phyloP scores from a whole-genome alignment of 2,888 invertebrate species.

The Eremobia ochroleuca region DNA sequence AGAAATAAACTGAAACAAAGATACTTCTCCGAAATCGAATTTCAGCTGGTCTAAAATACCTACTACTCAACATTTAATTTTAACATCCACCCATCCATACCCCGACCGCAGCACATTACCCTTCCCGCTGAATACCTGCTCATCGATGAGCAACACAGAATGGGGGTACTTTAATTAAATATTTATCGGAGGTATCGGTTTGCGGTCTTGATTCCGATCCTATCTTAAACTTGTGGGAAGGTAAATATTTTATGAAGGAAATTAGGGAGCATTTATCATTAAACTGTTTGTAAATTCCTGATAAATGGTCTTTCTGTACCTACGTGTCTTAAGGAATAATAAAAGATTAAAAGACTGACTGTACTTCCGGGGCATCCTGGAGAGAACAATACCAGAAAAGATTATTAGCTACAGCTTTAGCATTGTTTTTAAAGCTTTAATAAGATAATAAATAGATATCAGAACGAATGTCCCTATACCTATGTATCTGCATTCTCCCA shows the following conservation, averaged over 20 bases:
- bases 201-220: slow-evolving; percentile 20
- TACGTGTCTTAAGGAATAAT: not conserved
- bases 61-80: not conserved
- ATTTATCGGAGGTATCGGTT: slow-evolving; percentile 39
- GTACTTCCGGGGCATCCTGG: too few species aligned
- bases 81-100: slow-evolving; percentile 35
- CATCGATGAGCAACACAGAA: slow-evolving; percentile 25
- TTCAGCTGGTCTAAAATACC: not conserved
- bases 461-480: not conserved
- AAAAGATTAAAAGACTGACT: too few species aligned
- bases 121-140: not conserved
- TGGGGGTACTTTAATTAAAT: slow-evolving; percentile 36
- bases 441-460: not conserved
- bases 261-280: slow-evolving; percentile 2
- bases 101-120: slow-evolving; percentile 28
- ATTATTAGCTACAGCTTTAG: too few species aligned
- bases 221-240: slow-evolving; percentile 12
- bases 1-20: not conserved
- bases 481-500: not conserved
- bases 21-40: not conserved
- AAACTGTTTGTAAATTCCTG: slow-evolving; percentile 1
- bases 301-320: not conserved
- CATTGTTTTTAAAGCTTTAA: not conserved
- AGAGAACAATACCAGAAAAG: too few species aligned
- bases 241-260: slow-evolving; percentile 15